Evolutionary conservation across 2,888 invertebrate genomes (phyloP).

Genomic region (Cheilosia urbana): DNA sequence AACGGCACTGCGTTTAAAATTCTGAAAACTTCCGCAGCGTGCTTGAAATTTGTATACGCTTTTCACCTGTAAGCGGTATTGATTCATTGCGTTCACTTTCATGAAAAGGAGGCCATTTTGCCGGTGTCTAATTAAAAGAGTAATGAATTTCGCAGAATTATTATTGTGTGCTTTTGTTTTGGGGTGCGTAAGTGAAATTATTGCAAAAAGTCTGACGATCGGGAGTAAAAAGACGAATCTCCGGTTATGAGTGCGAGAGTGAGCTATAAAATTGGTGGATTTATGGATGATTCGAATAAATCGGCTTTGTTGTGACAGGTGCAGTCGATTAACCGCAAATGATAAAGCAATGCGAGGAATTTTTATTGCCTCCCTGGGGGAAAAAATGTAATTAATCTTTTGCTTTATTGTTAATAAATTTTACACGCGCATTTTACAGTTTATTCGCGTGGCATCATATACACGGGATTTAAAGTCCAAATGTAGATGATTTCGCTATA

Average conservation of each 20-base stretch:
- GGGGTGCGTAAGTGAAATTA: not conserved
- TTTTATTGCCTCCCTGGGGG: slow-evolving; percentile 20
- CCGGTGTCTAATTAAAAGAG: slow-evolving; percentile 30
- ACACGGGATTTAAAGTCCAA: not conserved
- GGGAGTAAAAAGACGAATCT: slow-evolving; percentile 9
- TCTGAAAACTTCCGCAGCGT: slow-evolving; percentile 42
- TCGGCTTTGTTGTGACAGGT: slow-evolving; percentile 27
- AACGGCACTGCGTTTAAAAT: slow-evolving; percentile 15
- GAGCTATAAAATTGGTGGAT: slow-evolving; percentile 8
- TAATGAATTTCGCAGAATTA: slow-evolving; percentile 37
- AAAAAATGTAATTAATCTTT: slow-evolving; percentile 35
- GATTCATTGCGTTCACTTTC: slow-evolving; percentile 66
- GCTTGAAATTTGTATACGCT: slow-evolving; percentile 53
- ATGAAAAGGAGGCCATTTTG: slow-evolving; percentile 17
- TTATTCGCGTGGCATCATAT: not conserved
- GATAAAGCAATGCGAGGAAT: slow-evolving; percentile 17
- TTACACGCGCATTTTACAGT: slow-evolving; percentile 1
- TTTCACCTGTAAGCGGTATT: slow-evolving; percentile 34
- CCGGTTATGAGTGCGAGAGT: slow-evolving; percentile 21
- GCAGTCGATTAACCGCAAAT: slow-evolving; percentile 29
- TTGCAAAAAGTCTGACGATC: slow-evolving; percentile 25
- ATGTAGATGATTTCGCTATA: not conserved
- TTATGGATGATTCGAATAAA: slow-evolving; percentile 19
- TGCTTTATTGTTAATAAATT: slow-evolving; percentile 4
- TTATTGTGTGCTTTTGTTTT: slow-evolving; percentile 19